phyloP scores from a whole-genome alignment of 1,140 invertebrate genomes.

The Pemphigus obesinymphae region DNA sequence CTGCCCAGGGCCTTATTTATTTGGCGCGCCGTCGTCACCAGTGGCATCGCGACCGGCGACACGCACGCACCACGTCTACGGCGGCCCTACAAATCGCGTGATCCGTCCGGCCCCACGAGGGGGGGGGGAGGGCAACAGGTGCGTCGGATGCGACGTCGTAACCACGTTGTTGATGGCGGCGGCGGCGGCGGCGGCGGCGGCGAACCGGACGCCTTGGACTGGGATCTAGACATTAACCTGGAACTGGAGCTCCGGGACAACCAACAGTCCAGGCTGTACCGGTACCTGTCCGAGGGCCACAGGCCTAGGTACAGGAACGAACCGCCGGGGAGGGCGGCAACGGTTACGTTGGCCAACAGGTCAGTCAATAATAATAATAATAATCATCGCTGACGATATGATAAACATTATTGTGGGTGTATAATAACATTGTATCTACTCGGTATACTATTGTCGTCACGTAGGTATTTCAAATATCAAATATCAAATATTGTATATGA shows the following conservation, averaged over 20 bases:
- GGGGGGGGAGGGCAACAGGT: not conserved
- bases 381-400: too few relatives aligned
- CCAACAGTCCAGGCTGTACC: constrained; percentile 36
- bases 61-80: not conserved
- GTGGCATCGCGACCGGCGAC: constrained; percentile 21
- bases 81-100: not conserved
- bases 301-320: constrained; percentile 18
- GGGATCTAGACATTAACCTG: constrained; percentile 30
- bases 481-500: too few relatives aligned
- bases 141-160: constrained; percentile 16
- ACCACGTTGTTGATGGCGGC: not conserved
- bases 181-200: not conserved
- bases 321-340: constrained; percentile 3
- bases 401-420: too few relatives aligned
- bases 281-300: constrained; percentile 31
- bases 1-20: not conserved
- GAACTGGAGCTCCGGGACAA: constrained; percentile 28
- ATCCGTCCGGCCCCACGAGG: not conserved
- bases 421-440: too few relatives aligned
- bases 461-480: too few relatives aligned
- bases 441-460: too few relatives aligned
- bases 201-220: constrained; percentile 25
- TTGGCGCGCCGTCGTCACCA: not conserved
- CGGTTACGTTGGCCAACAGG: constrained; percentile 16
- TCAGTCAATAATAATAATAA: too few relatives aligned